A percentile compares a stretch with the other conserved stretches of the same genome.
Conservation (phyloP, 2,113 vertebrate species). For the Stictonetta naevosa region DNA sequence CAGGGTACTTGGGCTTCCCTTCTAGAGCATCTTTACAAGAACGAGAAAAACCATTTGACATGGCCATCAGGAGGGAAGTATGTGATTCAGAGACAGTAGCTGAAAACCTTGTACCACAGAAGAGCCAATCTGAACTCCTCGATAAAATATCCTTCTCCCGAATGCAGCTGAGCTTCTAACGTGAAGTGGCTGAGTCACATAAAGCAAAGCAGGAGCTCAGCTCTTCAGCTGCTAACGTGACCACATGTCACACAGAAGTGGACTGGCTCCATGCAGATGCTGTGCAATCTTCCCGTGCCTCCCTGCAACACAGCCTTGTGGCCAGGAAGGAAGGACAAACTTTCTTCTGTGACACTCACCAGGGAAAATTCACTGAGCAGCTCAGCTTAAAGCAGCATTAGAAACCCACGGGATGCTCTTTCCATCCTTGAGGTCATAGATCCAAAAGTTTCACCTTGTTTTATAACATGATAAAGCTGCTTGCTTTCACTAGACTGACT, state of each 20-base stretch:
- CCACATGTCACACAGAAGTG: slow-evolving; percentile 28
- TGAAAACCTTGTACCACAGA: slow-evolving; percentile 14
- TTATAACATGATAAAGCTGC: background rate
- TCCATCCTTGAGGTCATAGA: background rate
- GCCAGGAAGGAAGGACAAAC: background rate
- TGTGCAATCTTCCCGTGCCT: background rate
- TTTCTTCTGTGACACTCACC: background rate
- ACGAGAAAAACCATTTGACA: background rate
- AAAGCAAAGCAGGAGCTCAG: slow-evolving; percentile 50
- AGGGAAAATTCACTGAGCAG: background rate
- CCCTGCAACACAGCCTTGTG: background rate
- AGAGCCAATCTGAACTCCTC: slow-evolving; percentile 5
- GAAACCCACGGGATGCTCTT: background rate
- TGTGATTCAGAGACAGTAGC: background rate
- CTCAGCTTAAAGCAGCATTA: background rate
- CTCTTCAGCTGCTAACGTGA: slow-evolving; percentile 14
- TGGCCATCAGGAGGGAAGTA: background rate
- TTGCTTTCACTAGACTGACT: background rate
- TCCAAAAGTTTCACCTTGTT: background rate
- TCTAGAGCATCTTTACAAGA: background rate
- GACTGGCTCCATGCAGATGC: slow-evolving; percentile 20
- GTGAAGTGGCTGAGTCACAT: slow-evolving; percentile 30
- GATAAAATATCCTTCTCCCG: slow-evolving; percentile 9
- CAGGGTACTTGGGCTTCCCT: background rate
- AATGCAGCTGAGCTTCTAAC: slow-evolving; percentile 33